Percentiles rank a stretch among this genome's conserved stretches.
These are phyloP conservation scores for Gymnothorax javanicus DNA, from an alignment of 2,797 vertebrate genomes.

Conservation along the genomic window DNA sequence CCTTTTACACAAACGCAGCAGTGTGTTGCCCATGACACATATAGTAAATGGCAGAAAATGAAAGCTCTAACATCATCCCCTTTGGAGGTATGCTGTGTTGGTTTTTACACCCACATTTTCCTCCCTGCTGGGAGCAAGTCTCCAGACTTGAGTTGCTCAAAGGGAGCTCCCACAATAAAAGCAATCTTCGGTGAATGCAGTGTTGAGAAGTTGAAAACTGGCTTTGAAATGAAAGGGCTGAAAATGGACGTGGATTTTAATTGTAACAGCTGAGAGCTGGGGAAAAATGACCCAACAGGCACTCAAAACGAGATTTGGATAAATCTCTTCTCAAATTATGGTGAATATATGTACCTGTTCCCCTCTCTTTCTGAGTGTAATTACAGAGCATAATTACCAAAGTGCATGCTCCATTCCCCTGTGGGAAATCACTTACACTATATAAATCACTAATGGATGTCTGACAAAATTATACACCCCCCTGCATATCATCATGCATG, in stretches of 20 bases:
- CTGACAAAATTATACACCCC: background rate
- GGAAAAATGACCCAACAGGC: background rate
- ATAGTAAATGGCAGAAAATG: background rate
- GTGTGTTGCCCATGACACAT: no score
- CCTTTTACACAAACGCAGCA: background rate
- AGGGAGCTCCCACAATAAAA: background rate
- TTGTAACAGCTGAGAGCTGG: background rate
- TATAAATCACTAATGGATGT: conserved; percentile 15
- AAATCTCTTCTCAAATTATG: conserved; percentile 2
- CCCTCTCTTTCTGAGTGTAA: background rate
- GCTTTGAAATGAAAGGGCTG: conserved; percentile 1
- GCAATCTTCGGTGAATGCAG: background rate
- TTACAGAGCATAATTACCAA: conserved; percentile 14
- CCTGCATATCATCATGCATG: background rate
- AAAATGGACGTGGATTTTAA: background rate
- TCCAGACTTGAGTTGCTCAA: background rate
- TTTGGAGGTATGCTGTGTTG: background rate
- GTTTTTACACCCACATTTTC: conserved; percentile 20
- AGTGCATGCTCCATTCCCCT: background rate
- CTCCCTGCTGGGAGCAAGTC: background rate
- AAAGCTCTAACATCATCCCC: background rate
- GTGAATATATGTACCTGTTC: background rate
- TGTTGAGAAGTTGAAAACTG: background rate
- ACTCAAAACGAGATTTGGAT: conserved; percentile 10
- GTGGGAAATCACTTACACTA: conserved; percentile 15